Evolutionary conservation across 2,113 vertebrate genomes (phyloP), one percentile per base, ranked within the genome.

Genomic region (Irena cyanogastra): DNA sequence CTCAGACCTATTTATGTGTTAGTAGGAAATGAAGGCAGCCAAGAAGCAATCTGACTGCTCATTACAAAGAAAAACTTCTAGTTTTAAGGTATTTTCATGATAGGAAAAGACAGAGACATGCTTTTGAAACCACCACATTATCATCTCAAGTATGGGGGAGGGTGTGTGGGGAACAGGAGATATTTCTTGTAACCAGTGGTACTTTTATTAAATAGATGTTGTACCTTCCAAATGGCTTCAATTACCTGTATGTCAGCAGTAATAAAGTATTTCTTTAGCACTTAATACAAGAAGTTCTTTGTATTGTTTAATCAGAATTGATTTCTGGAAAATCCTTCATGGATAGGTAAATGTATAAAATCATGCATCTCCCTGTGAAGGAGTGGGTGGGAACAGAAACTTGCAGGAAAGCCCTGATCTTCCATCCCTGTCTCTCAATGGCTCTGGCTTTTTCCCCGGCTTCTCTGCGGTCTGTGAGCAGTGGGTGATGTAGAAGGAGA

Each of bases 361-460:
- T 30, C 45, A 65, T 31, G 22, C 0, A 3, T 7, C 7, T 90
- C 15, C 45, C 42, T 59, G 13, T 77, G 41, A 85, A 77, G 6
- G 26, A 13, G 19, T 44, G 65, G 5, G 33, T 42, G 87, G 54
- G 63, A 37, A 70, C 10, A 21, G 24, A 23, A 91, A 53, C 23
- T 20, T 74, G 11, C 26, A 75, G 44, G 13, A 87, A 75, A 93
- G 13, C 20, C 21, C 18, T 57, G 4, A 2, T 69, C 13, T 92
- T 90, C 42, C 1, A 0, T 24, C 16, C 23, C 30, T 64, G 69
- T 35, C 44, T 60, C 52, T 35, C 31, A 0, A 47, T 0, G 0
- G 9, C 27, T 90, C 10, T 6, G 37, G 15, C 3, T 70, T 61
- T 42, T 89, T 63, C n/a, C 4, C 17, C 16, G 26, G 19, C 13